Percentiles rank a stretch among this genome's conserved stretches.
phyloP scores from a whole-genome alignment of 1,140 invertebrate species.

The Sarcophaga peregrina region DNA sequence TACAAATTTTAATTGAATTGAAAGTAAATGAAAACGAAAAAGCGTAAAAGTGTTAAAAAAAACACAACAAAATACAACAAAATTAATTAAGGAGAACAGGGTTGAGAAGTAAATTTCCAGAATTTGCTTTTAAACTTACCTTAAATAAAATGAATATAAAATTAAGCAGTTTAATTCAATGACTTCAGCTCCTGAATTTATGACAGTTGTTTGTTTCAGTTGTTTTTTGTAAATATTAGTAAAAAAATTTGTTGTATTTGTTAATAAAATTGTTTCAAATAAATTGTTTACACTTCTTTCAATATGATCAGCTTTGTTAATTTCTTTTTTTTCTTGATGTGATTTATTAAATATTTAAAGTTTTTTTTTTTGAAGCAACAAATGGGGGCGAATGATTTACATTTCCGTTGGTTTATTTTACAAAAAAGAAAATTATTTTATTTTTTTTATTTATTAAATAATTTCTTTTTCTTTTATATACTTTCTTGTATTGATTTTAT shows the following conservation, averaged over 20 bases:
- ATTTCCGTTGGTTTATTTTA: conserved; percentile 55
- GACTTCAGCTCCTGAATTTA: too few species aligned
- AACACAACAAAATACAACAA: too few species aligned
- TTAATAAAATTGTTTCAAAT: background rate
- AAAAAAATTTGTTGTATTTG: too few species aligned
- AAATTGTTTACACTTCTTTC: background rate
- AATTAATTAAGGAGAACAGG: too few species aligned
- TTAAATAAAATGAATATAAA: background rate
- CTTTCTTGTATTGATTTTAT: conserved; percentile 24
- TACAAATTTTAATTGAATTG: background rate
- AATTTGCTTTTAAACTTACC: background rate
- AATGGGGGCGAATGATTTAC: conserved; percentile 63
- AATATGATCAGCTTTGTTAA: background rate
- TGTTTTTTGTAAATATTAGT: too few species aligned
- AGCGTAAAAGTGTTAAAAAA: too few species aligned
- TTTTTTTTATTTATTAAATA: conserved; percentile 32
- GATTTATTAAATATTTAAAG: conserved; percentile 36
- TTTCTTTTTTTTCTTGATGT: conserved; percentile 25
- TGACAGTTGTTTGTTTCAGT: too few species aligned
- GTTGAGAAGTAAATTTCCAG: too few species aligned
- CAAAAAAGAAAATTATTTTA: conserved; percentile 32
- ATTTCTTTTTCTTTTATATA: conserved; percentile 20
- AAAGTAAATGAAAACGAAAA: background rate
- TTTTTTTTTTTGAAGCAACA: conserved; percentile 38
- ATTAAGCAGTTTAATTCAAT: too few species aligned